phyloP scores from a whole-genome alignment of 2,113 vertebrate species.

The Lepisosteus osseus region DNA sequence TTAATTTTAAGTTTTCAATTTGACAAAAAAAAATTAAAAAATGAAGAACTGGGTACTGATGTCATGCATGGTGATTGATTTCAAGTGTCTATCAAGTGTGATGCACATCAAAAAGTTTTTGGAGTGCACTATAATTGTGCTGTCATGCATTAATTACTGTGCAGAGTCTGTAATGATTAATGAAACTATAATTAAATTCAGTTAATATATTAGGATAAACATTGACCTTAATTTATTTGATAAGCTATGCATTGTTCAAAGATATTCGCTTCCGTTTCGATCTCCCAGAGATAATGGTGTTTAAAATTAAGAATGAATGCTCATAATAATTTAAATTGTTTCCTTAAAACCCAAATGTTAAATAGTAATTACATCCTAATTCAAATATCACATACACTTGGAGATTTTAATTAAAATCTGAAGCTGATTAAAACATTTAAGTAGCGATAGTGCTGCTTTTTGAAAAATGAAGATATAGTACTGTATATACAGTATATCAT shows the following conservation, averaged over 20 bases:
- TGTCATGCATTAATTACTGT: neutral
- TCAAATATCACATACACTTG: constrained; percentile 3
- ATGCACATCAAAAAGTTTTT: no score
- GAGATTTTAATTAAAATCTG: constrained; percentile 17
- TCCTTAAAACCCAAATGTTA: constrained; percentile 5
- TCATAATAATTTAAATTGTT: neutral
- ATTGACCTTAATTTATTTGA: neutral
- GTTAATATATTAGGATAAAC: neutral
- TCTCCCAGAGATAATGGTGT: neutral
- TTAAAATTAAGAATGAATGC: neutral
- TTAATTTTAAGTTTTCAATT: no score
- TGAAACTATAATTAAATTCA: neutral
- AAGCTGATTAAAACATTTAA: constrained; percentile 16
- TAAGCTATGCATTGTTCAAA: constrained; percentile 1
- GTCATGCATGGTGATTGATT: no score
- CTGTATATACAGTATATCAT: no score
- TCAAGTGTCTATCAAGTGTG: no score
- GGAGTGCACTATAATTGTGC: neutral
- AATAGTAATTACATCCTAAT: neutral
- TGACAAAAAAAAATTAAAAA: no score
- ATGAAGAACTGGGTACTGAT: no score
- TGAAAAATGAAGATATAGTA: constrained; percentile 4
- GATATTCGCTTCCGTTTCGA: neutral
- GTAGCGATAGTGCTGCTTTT: neutral
- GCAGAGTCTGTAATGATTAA: constrained; percentile 1